phyloP scores from a whole-genome alignment of 2,797 vertebrate genomes.

The Myotis pilosus region DNA sequence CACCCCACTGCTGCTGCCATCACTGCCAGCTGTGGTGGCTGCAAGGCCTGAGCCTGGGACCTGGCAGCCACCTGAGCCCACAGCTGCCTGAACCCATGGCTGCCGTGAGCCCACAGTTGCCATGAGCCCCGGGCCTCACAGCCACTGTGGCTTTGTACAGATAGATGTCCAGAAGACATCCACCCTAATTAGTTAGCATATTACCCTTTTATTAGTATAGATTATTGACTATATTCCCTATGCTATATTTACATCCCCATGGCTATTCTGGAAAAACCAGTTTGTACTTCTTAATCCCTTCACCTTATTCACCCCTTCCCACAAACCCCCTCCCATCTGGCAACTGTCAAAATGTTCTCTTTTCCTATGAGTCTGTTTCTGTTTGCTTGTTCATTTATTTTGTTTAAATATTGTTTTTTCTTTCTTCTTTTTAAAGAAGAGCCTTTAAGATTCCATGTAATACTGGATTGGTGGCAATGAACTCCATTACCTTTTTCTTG shows the following conservation, averaged over 20 bases:
- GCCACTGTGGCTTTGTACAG: too few relatives aligned
- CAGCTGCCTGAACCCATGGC: too few relatives aligned
- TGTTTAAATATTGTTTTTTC: neutral
- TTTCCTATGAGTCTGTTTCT: neutral
- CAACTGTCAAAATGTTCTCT: neutral
- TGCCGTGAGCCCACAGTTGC: too few relatives aligned
- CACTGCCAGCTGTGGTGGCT: too few relatives aligned
- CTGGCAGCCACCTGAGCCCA: too few relatives aligned
- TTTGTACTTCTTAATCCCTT: neutral
- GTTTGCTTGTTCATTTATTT: neutral
- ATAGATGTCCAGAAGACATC: too few relatives aligned
- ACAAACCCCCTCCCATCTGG: neutral
- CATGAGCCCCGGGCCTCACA: too few relatives aligned
- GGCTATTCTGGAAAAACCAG: neutral
- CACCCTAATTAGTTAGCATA: too few relatives aligned
- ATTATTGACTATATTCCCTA: neutral
- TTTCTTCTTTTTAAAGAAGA: neutral
- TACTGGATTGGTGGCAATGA: neutral
- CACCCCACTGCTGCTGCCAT: too few relatives aligned
- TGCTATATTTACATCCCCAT: neutral
- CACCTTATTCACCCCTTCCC: neutral
- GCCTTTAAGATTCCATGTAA: neutral
- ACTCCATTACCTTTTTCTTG: neutral
- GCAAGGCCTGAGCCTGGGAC: too few relatives aligned
- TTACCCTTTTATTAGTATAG: too few relatives aligned